Percentiles rank a stretch among this genome's conserved stretches.
Evolutionary conservation across 2,888 invertebrate genomes (phyloP).

Genomic region (Tricholauxania praeusta): DNA sequence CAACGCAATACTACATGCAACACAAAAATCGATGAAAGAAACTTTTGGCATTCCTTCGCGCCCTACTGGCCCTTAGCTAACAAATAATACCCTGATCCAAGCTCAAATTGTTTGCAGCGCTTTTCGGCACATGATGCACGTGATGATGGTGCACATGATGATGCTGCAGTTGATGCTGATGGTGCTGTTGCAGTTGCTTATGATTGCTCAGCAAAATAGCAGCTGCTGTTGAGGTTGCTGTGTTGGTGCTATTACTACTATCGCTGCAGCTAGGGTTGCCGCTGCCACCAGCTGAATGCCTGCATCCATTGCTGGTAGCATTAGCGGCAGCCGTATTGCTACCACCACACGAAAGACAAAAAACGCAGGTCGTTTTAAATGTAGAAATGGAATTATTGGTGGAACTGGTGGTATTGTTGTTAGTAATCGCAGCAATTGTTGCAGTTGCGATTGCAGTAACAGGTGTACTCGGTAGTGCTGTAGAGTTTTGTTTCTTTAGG

Average conservation of each 20-base stretch:
- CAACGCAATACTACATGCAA: conserved; percentile 62
- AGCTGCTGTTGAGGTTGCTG: conserved; percentile 30
- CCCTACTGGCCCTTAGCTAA: conserved; percentile 68
- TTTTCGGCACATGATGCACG: conserved; percentile 58
- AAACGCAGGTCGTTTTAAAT: conserved; percentile 48
- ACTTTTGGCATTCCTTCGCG: conserved; percentile 67
- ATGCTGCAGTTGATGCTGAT: conserved; percentile 43
- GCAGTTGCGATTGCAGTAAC: background rate
- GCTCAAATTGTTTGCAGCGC: conserved; percentile 64
- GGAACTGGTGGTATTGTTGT: conserved; percentile 41
- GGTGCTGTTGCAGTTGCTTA: conserved; percentile 33
- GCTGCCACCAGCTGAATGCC: conserved; percentile 51
- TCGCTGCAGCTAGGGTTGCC: conserved; percentile 42
- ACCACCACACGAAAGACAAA: conserved; percentile 55
- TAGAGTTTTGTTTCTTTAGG: conserved; percentile 20
- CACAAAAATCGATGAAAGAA: conserved; percentile 67
- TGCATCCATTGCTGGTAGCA: conserved; percentile 49
- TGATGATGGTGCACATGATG: conserved; percentile 50
- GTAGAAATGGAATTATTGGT: conserved; percentile 34
- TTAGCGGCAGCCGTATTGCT: conserved; percentile 39
- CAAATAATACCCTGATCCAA: conserved; percentile 68
- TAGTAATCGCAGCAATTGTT: conserved; percentile 25
- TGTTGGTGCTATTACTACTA: conserved; percentile 42
- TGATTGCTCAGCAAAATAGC: conserved; percentile 40
- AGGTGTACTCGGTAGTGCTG: conserved; percentile 10